phyloP scores from a whole-genome alignment of 2,113 vertebrate species.

The Ivindomyrus marchei region DNA sequence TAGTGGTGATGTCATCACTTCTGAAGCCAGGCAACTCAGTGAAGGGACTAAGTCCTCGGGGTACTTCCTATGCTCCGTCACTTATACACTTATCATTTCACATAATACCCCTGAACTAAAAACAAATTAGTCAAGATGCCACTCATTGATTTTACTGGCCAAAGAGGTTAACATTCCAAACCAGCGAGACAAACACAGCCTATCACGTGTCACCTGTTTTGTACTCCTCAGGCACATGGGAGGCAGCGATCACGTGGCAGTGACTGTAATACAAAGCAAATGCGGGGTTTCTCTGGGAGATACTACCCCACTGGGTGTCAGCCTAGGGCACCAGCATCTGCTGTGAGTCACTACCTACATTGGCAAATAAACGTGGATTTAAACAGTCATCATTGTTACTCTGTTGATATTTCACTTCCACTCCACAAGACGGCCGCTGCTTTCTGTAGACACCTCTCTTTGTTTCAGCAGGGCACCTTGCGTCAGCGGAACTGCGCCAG shows the following conservation, averaged over 20 bases:
- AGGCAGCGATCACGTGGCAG: neutral
- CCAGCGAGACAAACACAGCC: neutral
- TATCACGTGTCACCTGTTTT: neutral
- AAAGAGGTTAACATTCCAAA: neutral
- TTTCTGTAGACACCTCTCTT: neutral
- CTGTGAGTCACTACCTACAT: neutral
- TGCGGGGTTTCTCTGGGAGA: neutral
- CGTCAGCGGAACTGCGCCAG: neutral
- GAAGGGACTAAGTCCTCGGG: neutral
- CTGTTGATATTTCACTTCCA: neutral
- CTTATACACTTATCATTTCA: neutral
- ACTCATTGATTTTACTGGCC: constrained; percentile 10
- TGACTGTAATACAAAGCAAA: neutral
- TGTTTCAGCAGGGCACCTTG: neutral
- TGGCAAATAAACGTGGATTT: neutral
- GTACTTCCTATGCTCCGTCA: neutral
- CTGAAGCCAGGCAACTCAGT: neutral
- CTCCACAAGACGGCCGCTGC: neutral
- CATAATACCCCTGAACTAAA: neutral
- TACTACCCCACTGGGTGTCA: neutral
- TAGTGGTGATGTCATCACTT: constrained; percentile 19
- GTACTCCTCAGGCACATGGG: neutral
- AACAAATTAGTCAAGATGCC: neutral
- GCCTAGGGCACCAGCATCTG: neutral
- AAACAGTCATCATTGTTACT: neutral